Evolutionary conservation across 92 coral and sea anemone species (phyloP).

Genomic region (Epizoanthus scotinus): DNA sequence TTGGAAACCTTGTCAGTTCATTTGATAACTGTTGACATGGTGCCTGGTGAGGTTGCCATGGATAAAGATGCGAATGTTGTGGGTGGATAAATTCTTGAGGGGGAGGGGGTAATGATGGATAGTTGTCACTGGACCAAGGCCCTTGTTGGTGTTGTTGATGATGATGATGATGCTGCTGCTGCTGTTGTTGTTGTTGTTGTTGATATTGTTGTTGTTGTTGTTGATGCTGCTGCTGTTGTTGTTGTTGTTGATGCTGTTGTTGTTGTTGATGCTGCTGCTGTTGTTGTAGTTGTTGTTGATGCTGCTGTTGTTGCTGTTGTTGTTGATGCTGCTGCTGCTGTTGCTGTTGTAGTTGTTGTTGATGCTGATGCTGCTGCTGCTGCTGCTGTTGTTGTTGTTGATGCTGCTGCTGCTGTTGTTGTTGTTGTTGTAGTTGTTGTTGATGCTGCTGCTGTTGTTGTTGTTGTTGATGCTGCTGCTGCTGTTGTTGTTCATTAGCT

Average conservation of each 20-base stretch:
- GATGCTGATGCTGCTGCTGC: conserved; percentile 14
- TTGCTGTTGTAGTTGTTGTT: conserved; percentile 8
- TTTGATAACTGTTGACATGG: background rate
- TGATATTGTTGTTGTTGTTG: background rate
- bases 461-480: too few species aligned
- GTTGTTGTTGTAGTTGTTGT: background rate
- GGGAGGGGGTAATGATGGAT: conserved; percentile 60
- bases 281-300: background rate
- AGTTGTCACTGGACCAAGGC: conserved; percentile 21
- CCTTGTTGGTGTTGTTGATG: conserved; percentile 11
- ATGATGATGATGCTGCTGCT: conserved; percentile 11
- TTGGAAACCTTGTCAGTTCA: background rate
- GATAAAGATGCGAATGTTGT: background rate
- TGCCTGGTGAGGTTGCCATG: conserved; percentile 49
- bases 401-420: too few species aligned
- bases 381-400: too few species aligned
- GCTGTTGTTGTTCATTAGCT: background rate
- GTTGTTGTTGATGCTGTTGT: background rate
- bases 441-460: conserved; percentile 20
- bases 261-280: background rate
- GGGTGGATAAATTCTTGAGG: conserved; percentile 44
- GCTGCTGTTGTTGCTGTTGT: background rate
- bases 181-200: background rate
- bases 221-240: background rate
- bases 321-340: conserved; percentile 16